A percentile compares a stretch with the other conserved stretches of the same genome.
phyloP scores from a whole-genome alignment of 2,113 vertebrate species.

The Zingel zingel region DNA sequence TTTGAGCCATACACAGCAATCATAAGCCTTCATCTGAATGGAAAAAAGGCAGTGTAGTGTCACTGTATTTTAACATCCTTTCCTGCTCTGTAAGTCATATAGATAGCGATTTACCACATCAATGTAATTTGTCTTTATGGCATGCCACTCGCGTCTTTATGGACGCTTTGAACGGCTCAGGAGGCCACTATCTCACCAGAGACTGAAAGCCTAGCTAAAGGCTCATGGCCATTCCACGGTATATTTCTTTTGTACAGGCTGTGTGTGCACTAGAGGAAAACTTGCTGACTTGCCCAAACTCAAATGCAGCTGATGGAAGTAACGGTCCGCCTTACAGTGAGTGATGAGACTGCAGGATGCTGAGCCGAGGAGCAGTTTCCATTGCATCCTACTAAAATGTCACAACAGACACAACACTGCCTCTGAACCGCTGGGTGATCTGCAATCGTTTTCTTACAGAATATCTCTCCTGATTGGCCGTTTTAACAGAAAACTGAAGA shows the following conservation, averaged over 20 bases:
- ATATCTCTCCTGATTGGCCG: constrained; percentile 29
- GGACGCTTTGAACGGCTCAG: constrained; percentile 59
- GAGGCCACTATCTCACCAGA: constrained; percentile 68
- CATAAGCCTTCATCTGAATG: constrained; percentile 54
- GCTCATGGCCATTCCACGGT: constrained; percentile 58
- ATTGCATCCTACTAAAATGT: constrained; percentile 69
- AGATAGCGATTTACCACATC: constrained; percentile 40
- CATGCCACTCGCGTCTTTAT: constrained; percentile 64
- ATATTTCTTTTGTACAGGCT: constrained; percentile 73
- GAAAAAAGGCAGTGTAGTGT: constrained; percentile 27
- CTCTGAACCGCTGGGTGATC: constrained; percentile 35
- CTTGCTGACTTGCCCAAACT: constrained; percentile 82
- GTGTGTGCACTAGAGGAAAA: constrained; percentile 75
- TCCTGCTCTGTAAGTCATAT: constrained; percentile 42
- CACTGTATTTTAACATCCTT: constrained; percentile 28
- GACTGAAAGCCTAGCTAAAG: constrained; percentile 52
- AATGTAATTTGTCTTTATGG: constrained; percentile 66
- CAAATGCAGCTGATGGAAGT: constrained; percentile 85
- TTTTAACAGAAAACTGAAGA: constrained; percentile 45
- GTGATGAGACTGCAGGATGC: constrained; percentile 85
- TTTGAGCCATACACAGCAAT: constrained; percentile 52
- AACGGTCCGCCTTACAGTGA: constrained; percentile 82
- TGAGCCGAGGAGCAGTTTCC: constrained; percentile 74
- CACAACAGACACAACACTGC: constrained; percentile 64
- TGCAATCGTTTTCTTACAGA: neutral